Evolutionary conservation across 2,113 vertebrate genomes (phyloP), one percentile per base, ranked within the genome.

Genomic region (Erinaceus europaeus): DNA sequence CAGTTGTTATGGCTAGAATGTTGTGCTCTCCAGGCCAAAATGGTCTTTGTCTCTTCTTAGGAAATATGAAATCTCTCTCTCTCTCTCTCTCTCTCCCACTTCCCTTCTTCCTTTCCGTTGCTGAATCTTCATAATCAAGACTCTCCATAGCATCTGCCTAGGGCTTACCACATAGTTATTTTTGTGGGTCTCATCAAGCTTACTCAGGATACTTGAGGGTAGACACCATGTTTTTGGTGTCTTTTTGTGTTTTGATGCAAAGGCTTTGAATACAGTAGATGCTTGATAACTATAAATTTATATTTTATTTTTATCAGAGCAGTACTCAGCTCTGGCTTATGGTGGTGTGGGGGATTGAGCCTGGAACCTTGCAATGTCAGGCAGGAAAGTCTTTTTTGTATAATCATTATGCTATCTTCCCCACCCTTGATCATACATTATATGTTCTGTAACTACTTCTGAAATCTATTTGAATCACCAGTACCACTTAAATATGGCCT

Each of bases 401-500:
- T n/a, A n/a, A n/a, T n/a, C n/a, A n/a, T n/a, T n/a, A n/a, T n/a
- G n/a, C n/a, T n/a, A n/a, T n/a, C n/a, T n/a, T n/a, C n/a, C n/a
- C 23, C 50, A 53, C 52, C 18, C 86, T 88, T 90, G 27, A 36
- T 73, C 53, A 76, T 53, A 20, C 15, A 21, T 46, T 86, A 73
- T 53, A 12, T 34, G 18, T 53, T 82, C n/a, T 86, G 9, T 57
- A 79, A 34, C 53, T 67, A 27, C 29, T 80, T 90, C 15, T 29
- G 76, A 88, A 59, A 53, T 71, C n/a, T 32, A 40, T 76, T 62
- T 88, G 74, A 88, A 57, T 80, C 12, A 77, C n/a, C 46, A 69
- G 8, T 64, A 57, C 50, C 32, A 81, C 72, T 93, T 88, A 90
- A 78, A 62, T 75, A 34, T 29, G 61, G 21, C 52, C 72, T 86